Percentiles rank a stretch among this genome's conserved stretches.
Conservation (phyloP, 2,888 invertebrate species). For the Chironomus riparius region DNA sequence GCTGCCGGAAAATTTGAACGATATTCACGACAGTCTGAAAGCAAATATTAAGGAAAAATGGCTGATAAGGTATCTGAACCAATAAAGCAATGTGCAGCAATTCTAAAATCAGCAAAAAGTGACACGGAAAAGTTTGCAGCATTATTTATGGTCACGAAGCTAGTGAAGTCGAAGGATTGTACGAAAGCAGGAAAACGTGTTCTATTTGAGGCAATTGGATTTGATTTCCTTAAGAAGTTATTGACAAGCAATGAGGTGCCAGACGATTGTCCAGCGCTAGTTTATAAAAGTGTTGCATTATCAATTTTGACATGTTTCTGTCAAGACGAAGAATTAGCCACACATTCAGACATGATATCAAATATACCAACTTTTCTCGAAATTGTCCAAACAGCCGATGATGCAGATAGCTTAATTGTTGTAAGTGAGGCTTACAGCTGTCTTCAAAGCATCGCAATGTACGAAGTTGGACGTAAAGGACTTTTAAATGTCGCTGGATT, state of each 20-base stretch:
- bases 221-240: conserved; percentile 73
- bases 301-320: conserved; percentile 82
- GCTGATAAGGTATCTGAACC: conserved; percentile 58
- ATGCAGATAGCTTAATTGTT: conserved; percentile 77
- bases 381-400: conserved; percentile 75
- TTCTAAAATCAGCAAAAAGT: conserved; percentile 67
- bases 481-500: conserved; percentile 69
- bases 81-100: conserved; percentile 73
- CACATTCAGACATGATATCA: conserved; percentile 72
- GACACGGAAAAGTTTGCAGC: conserved; percentile 90
- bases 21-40: not conserved
- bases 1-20: not conserved
- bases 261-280: conserved; percentile 78
- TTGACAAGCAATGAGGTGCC: conserved; percentile 67
- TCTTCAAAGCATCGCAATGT: conserved; percentile 68
- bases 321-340: conserved; percentile 66
- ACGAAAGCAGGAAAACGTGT: conserved; percentile 64
- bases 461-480: conserved; percentile 69
- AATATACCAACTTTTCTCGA: conserved; percentile 75
- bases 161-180: conserved; percentile 76
- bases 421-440: conserved; percentile 81
- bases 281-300: conserved; percentile 85
- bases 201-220: conserved; percentile 83
- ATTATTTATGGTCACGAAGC: conserved; percentile 83
- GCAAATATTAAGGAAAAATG: conserved; percentile 29